Base-by-base conservation (phyloP, 2,113 vertebrate genomes). In the Glaucomys volans region DNA sequence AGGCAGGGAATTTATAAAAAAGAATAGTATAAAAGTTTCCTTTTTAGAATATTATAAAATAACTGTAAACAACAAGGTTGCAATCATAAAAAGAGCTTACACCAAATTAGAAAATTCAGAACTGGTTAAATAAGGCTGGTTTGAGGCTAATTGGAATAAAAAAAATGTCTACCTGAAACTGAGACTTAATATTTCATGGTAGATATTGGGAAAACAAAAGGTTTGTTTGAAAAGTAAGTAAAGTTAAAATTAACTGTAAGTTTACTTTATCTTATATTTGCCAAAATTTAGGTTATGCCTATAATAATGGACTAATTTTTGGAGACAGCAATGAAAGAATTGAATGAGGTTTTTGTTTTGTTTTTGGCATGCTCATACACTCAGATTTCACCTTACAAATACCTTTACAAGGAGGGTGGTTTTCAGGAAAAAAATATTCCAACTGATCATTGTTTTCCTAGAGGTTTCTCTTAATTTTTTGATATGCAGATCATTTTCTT, bases 211-310 rank as follows among this genome's bases (percentile, higher is more conserved):
- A 86, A 94, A 90, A 26, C 30, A 42, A 90, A 87, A 90, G 10
- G 1, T 30, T 80, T 93, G 8, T n/a, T 92, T 94, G 74, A 77
- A 80, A 90, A 94, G n/a, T 84, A 50, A 74, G 40, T 90, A 82
- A 71, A 91, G n/a, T 82, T 59, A 72, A 86, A 90, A 82, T 50
- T 59, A 79, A 76, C 22, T 30, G 22, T 85, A 83, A 57, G 30
- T 74, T 85, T 85, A 40, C 79, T 67, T 85, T 77, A n/a, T 67
- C 59, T 67, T 93, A 4, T 82, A 37, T 66, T 90, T 93, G 30
- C n/a, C 28, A 59, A 91, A 74, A 59, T 50, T n/a, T 88, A 50
- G 57, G 28, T 52, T 62, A 72, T 88, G 0, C 9, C 44, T 79
- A 32, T 47, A 75, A 62, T 69, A 76, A 64, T 30, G 1, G 72